Conservation (phyloP, 2,888 invertebrate genomes). For the Drosophila koepferae region DNA sequence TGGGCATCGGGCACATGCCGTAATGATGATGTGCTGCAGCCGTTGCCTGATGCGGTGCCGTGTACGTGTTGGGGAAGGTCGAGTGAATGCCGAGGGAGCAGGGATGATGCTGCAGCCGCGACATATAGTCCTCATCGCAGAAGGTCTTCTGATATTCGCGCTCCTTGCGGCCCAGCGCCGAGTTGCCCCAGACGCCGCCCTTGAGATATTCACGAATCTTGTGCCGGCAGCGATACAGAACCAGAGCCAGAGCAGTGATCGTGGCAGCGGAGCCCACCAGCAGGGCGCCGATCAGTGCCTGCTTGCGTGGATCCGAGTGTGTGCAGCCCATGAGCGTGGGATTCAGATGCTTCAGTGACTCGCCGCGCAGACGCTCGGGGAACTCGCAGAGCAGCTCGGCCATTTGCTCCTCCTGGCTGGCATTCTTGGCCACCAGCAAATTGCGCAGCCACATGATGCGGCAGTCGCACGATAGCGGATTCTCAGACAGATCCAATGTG, state of each 20-base stretch:
- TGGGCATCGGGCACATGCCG: slow-evolving; percentile 90
- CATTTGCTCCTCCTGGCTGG: slow-evolving; percentile 81
- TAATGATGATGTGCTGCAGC: slow-evolving; percentile 84
- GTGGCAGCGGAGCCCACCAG: slow-evolving; percentile 91
- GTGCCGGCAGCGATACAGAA: slow-evolving; percentile 92
- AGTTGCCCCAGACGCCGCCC: slow-evolving; percentile 86
- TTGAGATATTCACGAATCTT: slow-evolving; percentile 93
- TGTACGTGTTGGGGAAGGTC: slow-evolving; percentile 83
- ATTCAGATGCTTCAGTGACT: slow-evolving; percentile 88
- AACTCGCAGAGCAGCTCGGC: slow-evolving; percentile 89
- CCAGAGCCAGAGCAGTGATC: slow-evolving; percentile 89
- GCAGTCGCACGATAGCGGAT: slow-evolving; percentile 93
- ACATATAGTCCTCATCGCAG: slow-evolving; percentile 92
- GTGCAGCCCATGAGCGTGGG: slow-evolving; percentile 93
- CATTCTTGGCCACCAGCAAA: slow-evolving; percentile 86
- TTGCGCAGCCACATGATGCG: slow-evolving; percentile 92
- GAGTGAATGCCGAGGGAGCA: slow-evolving; percentile 84
- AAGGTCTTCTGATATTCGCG: slow-evolving; percentile 96
- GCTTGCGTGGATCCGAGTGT: slow-evolving; percentile 92
- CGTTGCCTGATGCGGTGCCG: slow-evolving; percentile 84
- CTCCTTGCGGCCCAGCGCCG: slow-evolving; percentile 88
- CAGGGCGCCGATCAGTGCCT: slow-evolving; percentile 92
- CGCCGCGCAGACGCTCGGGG: slow-evolving; percentile 91
- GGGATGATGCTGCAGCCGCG: slow-evolving; percentile 85
- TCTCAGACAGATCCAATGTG: slow-evolving; percentile 92